Percentiles rank a stretch among this genome's conserved stretches.
Evolutionary conservation across 2,888 invertebrate species (phyloP).

Genomic region (Aromia moschata): DNA sequence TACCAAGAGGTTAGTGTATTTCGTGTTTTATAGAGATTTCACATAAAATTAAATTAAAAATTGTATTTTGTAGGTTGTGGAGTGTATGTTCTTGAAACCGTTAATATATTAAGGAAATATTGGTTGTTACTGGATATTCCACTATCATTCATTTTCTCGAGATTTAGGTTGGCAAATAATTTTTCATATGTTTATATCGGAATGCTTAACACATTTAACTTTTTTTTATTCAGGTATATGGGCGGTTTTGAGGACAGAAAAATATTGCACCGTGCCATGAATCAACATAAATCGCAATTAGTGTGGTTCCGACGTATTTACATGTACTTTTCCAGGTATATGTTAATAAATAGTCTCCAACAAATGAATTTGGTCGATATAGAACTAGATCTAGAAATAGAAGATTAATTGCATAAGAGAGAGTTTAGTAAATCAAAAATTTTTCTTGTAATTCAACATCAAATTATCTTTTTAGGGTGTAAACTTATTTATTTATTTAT

Average conservation of each 20-base stretch:
- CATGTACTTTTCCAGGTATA: constrained; percentile 88
- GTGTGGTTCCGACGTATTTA: constrained; percentile 95
- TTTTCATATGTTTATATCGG: too few species aligned
- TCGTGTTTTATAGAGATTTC: constrained; percentile 11
- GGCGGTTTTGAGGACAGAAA: constrained; percentile 70
- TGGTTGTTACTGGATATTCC: constrained; percentile 84
- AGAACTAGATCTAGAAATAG: constrained; percentile 79
- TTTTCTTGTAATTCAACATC: constrained; percentile 6
- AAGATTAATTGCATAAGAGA: constrained; percentile 59
- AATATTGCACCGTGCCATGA: constrained; percentile 80
- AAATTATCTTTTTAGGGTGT: background rate
- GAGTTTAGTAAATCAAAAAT: constrained; percentile 1
- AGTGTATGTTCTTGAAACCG: constrained; percentile 85
- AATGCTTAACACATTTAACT: background rate
- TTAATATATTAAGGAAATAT: constrained; percentile 88
- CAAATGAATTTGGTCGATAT: constrained; percentile 79
- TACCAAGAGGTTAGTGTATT: constrained; percentile 74
- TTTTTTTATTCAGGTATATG: constrained; percentile 67
- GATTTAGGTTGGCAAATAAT: constrained; percentile 73
- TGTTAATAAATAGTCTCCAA: constrained; percentile 87
- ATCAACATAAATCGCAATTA: constrained; percentile 87
- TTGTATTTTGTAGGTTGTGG: constrained; percentile 73
- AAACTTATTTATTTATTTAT: background rate
- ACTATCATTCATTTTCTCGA: constrained; percentile 79
- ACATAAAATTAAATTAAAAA: background rate